phyloP scores from a whole-genome alignment of 2,888 invertebrate genomes.

The Anodontia alba region DNA sequence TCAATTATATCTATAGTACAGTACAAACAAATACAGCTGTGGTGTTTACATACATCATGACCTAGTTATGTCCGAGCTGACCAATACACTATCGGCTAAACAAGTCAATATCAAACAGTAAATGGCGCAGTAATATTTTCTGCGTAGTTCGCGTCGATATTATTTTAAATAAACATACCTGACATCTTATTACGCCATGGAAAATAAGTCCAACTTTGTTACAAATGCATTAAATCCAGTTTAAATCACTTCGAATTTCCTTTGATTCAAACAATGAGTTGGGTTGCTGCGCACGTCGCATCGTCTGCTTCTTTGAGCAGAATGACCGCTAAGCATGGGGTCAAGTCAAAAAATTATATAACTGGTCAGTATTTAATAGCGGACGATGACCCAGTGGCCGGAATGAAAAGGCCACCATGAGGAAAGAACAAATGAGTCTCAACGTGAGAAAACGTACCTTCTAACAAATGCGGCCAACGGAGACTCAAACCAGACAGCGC shows the following conservation, averaged over 20 bases:
- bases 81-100: conserved; percentile 5
- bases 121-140: not conserved
- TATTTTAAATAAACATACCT: not conserved
- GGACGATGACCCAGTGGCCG: conserved; percentile 12
- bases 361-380: not conserved
- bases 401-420: not conserved
- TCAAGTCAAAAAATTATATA: conserved; percentile 19
- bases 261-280: not conserved
- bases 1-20: not conserved
- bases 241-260: not conserved
- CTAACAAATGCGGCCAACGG: too few species aligned
- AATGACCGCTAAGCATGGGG: conserved; percentile 7
- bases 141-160: too few species aligned
- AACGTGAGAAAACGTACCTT: too few species aligned
- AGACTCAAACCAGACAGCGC: too few species aligned
- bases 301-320: not conserved
- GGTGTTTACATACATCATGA: not conserved
- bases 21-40: conserved; percentile 7
- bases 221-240: not conserved
- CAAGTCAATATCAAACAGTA: not conserved
- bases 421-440: too few species aligned
- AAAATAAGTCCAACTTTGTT: not conserved
- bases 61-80: not conserved
- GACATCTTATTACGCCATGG: conserved; percentile 6
- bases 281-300: conserved; percentile 4